Conservation (phyloP, 2,797 vertebrate genomes). For the Hipposideros larvatus region DNA sequence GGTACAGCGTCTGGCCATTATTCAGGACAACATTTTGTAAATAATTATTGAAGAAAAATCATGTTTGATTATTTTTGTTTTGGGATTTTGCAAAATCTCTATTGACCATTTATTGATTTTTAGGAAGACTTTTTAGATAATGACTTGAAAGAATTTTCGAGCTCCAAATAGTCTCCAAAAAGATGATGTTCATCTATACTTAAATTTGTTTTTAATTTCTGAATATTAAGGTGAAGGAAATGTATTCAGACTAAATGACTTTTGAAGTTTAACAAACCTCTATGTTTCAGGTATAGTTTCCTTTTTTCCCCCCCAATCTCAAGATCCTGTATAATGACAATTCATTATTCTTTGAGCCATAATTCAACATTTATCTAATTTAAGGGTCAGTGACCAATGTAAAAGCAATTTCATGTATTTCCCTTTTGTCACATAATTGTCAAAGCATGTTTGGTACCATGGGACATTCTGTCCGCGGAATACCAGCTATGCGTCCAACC, state of each 20-base stretch:
- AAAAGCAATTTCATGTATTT: slow-evolving; percentile 4
- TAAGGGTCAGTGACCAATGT: neutral
- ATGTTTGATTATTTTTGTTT: neutral
- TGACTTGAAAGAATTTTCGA: neutral
- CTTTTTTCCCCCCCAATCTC: neutral
- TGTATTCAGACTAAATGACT: neutral
- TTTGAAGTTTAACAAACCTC: slow-evolving; percentile 11
- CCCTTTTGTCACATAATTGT: neutral
- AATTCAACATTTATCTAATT: slow-evolving; percentile 1
- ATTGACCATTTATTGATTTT: neutral
- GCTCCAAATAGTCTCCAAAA: neutral
- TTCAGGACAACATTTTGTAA: neutral
- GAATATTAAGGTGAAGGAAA: neutral
- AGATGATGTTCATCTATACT: neutral
- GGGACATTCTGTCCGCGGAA: neutral
- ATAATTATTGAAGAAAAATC: neutral
- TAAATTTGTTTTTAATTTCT: neutral
- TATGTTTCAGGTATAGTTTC: neutral
- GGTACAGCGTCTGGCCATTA: neutral
- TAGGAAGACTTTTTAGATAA: neutral
- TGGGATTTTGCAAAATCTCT: neutral
- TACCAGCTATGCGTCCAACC: neutral
- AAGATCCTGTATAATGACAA: neutral
- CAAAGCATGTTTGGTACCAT: neutral
- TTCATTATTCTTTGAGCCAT: neutral